Evolutionary conservation across 2,113 vertebrate species (phyloP), one percentile per base, ranked within the genome.

Genomic region (Antennarius striatus): DNA sequence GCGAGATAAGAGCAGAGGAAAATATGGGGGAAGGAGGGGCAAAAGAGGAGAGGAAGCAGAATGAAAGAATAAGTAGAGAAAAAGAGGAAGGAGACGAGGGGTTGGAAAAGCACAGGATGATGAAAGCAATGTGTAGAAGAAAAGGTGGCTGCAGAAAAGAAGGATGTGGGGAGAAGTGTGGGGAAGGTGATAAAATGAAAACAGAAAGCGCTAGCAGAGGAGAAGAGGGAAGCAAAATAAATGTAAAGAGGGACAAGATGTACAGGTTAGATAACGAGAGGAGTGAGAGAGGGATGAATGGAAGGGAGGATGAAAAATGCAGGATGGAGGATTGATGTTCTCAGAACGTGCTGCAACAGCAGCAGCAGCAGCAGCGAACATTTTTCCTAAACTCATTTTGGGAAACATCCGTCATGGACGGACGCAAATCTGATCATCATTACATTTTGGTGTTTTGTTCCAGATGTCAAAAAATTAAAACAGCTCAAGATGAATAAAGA

Each of bases 1-100:
- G 43, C 48, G 48, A 59, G 71, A 66, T 59, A 72, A 64, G 63
- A 74, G 43, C 45, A 30, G 67, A 60, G 56, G 71, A 57, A 39
- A 59, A 50, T 51, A 40, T 32, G 4, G 8, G 64, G 36, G 32
- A 36, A 15, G 75, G 56, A 32, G 17, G 16, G 22, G 51, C 16
- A 11, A 50, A 43, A 22, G 40, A 39, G 5, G 48, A 40, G 0
- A 36, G 1, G 51, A 51, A 53, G n/a, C 7, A n/a, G 4, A 46
- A 22, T 45, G 43, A 57, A 17, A 22, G 9, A 55, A 48, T 0
- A 29, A 7, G 5, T 49, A 14, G 11, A 36, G 15, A 56, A 42
- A 57, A 46, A 16, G 40, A 16, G 15, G 32, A 30, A 50, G 30
- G 15, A 48, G 42, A 49, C 11, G n/a, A 16, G 11, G 61, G 75